Conservation (phyloP, 2,888 invertebrate genomes). For the Aradus depressus region DNA sequence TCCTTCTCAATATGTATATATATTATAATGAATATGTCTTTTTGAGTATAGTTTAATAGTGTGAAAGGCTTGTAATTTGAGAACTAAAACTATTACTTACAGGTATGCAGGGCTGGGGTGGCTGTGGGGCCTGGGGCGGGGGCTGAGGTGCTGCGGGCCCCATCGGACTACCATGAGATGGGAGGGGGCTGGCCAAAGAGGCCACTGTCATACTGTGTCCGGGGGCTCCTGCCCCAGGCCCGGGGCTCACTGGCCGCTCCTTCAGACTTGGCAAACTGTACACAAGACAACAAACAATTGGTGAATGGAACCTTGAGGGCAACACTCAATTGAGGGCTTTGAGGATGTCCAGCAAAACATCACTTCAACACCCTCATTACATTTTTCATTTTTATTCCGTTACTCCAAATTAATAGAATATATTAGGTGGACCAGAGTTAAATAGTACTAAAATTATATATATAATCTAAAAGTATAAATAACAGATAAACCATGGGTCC, state of each 20-base stretch:
- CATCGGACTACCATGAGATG: constrained; percentile 34
- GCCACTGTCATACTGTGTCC: constrained; percentile 35
- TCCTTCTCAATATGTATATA: neutral
- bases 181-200: constrained; percentile 44
- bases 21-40: too few relatives aligned
- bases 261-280: constrained; percentile 41
- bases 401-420: too few relatives aligned
- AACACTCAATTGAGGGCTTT: too few relatives aligned
- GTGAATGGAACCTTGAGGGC: too few relatives aligned
- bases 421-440: too few relatives aligned
- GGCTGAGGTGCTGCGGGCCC: constrained; percentile 19
- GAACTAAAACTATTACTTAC: constrained; percentile 9
- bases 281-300: constrained; percentile 5
- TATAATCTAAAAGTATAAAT: too few relatives aligned
- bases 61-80: neutral
- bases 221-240: constrained; percentile 35
- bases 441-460: too few relatives aligned
- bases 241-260: constrained; percentile 56
- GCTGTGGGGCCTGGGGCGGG: constrained; percentile 21
- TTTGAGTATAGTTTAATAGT: neutral
- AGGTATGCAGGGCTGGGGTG: constrained; percentile 23
- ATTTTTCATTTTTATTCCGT: too few relatives aligned
- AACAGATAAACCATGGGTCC: too few relatives aligned
- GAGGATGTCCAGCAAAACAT: too few relatives aligned
- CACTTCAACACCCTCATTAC: too few relatives aligned